A percentile compares a stretch with the other conserved stretches of the same genome.
These are phyloP conservation scores for Drosophila miranda DNA, from an alignment of 1,140 invertebrate genomes.

Conservation along the genomic window DNA sequence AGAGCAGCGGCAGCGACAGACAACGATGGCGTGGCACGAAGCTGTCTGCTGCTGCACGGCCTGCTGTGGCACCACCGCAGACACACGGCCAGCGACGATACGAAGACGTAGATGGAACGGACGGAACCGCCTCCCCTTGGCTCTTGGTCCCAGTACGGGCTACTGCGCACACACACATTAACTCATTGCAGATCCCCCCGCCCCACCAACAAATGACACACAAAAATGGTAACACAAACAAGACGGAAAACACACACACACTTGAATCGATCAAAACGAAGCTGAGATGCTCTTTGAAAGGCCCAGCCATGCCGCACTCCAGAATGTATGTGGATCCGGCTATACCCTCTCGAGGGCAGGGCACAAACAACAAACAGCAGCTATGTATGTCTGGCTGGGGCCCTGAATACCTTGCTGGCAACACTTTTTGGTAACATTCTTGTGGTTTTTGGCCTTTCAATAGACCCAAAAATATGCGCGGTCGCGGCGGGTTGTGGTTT, in stretches of 20 bases:
- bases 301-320: no score
- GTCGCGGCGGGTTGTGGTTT: constrained; percentile 33
- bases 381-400: constrained; percentile 37
- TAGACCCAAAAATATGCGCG: constrained; percentile 75
- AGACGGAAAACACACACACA: not conserved
- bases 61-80: constrained; percentile 15
- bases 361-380: constrained; percentile 50
- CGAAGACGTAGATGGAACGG: constrained; percentile 12
- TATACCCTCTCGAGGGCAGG: constrained; percentile 1
- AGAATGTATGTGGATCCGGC: no score
- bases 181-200: constrained; percentile 28
- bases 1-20: constrained; percentile 46
- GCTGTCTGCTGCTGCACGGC: constrained; percentile 11
- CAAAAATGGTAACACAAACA: constrained; percentile 76
- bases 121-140: constrained; percentile 5
- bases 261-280: constrained; percentile 1
- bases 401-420: constrained; percentile 39
- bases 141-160: constrained; percentile 19
- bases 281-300: constrained; percentile 29
- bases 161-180: constrained; percentile 51
- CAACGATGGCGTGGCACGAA: constrained; percentile 58
- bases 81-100: constrained; percentile 20
- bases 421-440: constrained; percentile 79
- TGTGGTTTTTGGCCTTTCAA: constrained; percentile 75
- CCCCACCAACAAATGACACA: constrained; percentile 63